Evolutionary conservation across 2,888 invertebrate species (phyloP).

Genomic region (Oeneis ivallda): DNA sequence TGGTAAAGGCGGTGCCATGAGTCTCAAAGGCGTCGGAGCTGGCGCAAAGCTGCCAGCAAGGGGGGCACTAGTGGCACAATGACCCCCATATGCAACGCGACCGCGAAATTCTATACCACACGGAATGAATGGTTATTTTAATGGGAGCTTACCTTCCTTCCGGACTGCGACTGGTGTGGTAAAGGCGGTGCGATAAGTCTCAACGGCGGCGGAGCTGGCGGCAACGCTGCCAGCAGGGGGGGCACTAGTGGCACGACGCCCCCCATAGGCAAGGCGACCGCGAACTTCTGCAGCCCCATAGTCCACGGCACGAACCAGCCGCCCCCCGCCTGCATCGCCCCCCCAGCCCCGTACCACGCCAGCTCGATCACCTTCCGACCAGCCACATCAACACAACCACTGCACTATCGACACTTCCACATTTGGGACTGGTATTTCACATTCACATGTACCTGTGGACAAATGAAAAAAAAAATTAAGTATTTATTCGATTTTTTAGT

Average conservation of each 20-base stretch:
- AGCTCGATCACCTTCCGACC: conserved; percentile 67
- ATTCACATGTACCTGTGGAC: conserved; percentile 70
- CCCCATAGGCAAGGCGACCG: conserved; percentile 76
- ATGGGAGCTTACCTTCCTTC: conserved; percentile 63
- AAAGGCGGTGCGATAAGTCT: conserved; percentile 71
- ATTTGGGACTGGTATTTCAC: conserved; percentile 45
- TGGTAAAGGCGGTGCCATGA: conserved; percentile 68
- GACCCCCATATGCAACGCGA: conserved; percentile 76
- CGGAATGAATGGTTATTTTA: conserved; percentile 56
- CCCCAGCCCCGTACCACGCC: conserved; percentile 79
- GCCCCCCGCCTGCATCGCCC: conserved; percentile 76
- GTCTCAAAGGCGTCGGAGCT: conserved; percentile 65
- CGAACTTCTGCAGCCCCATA: conserved; percentile 76
- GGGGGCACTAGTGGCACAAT: conserved; percentile 72
- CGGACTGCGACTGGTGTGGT: conserved; percentile 60
- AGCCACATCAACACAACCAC: conserved; percentile 64
- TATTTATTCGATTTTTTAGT: neutral
- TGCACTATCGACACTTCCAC: conserved; percentile 50
- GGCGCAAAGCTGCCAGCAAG: conserved; percentile 68
- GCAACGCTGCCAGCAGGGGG: conserved; percentile 70
- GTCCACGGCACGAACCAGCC: conserved; percentile 76
- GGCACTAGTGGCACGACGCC: conserved; percentile 73
- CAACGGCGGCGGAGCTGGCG: conserved; percentile 65
- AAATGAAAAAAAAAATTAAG: conserved; percentile 39
- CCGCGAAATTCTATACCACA: conserved; percentile 77